These are phyloP conservation scores for Smutsia gigantea DNA, from an alignment of 2,797 vertebrate genomes.

Conservation along the genomic window DNA sequence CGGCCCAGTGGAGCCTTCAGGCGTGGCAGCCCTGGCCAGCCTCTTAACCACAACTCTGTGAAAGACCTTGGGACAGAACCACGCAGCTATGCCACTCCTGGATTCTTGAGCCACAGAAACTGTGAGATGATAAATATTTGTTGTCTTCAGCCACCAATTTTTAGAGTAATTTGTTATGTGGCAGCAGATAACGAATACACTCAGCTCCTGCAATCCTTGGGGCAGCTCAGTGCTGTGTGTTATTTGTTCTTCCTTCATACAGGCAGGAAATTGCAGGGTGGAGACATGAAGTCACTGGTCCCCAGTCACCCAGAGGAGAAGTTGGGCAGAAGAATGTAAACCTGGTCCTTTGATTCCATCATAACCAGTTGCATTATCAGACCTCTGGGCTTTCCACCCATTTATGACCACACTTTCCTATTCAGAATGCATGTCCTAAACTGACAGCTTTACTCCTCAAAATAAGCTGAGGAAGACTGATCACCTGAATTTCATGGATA, in stretches of 20 bases:
- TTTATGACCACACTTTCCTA: neutral
- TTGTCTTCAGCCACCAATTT: neutral
- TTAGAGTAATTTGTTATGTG: neutral
- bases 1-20: neutral
- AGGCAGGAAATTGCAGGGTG: neutral
- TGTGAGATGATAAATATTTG: neutral
- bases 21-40: accelerated
- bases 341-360: accelerated
- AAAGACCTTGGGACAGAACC: neutral
- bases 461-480: neutral
- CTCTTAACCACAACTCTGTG: accelerated
- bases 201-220: neutral
- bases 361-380: too few relatives aligned
- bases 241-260: neutral
- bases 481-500: neutral
- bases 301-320: neutral
- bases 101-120: neutral
- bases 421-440: neutral
- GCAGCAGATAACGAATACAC: neutral
- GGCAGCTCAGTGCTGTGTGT: accelerated
- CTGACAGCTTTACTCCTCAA: neutral
- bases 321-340: neutral
- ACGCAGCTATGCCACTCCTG: neutral
- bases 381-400: too few relatives aligned
- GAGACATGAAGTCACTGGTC: accelerated